These are phyloP conservation scores for Elmis aenea DNA, from an alignment of 2,888 invertebrate species.

Conservation along the genomic window DNA sequence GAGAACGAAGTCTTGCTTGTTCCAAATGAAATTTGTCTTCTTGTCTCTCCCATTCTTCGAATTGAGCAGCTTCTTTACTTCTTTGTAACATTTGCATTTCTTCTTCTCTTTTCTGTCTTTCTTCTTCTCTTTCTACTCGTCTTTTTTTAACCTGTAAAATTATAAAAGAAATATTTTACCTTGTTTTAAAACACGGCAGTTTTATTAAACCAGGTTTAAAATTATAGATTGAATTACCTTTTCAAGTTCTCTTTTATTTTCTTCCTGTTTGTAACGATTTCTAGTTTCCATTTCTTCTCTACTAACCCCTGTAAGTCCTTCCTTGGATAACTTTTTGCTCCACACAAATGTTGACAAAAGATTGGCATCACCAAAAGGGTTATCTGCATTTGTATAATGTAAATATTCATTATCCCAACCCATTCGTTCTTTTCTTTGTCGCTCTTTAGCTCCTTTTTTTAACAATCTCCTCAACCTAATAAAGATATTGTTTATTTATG, in stretches of 20 bases:
- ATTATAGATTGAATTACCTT: slow-evolving; percentile 54
- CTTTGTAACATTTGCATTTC: slow-evolving; percentile 81
- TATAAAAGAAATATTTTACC: neutral
- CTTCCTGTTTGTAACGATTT: slow-evolving; percentile 82
- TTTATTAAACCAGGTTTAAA: neutral
- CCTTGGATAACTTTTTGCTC: slow-evolving; percentile 92
- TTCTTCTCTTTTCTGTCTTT: slow-evolving; percentile 75
- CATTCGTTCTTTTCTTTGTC: slow-evolving; percentile 83
- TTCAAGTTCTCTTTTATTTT: slow-evolving; percentile 87
- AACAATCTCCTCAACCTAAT: slow-evolving; percentile 61
- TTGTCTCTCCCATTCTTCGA: slow-evolving; percentile 90
- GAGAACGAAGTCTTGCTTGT: slow-evolving; percentile 89
- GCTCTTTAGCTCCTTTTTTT: slow-evolving; percentile 90
- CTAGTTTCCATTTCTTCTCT: slow-evolving; percentile 75
- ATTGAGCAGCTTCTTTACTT: slow-evolving; percentile 84
- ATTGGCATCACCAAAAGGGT: slow-evolving; percentile 97
- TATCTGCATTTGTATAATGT: slow-evolving; percentile 96
- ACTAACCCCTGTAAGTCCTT: slow-evolving; percentile 76
- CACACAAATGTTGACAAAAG: slow-evolving; percentile 94
- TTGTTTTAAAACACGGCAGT: neutral
- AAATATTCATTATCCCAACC: slow-evolving; percentile 97
- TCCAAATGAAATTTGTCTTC: slow-evolving; percentile 97
- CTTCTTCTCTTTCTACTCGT: slow-evolving; percentile 81
- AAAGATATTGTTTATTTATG: no score
- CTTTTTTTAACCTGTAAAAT: slow-evolving; percentile 72